Percentiles rank a stretch among this genome's conserved stretches.
Evolutionary conservation across 1,140 invertebrate genomes (phyloP).

Genomic region (Chironomus striatipennis): DNA sequence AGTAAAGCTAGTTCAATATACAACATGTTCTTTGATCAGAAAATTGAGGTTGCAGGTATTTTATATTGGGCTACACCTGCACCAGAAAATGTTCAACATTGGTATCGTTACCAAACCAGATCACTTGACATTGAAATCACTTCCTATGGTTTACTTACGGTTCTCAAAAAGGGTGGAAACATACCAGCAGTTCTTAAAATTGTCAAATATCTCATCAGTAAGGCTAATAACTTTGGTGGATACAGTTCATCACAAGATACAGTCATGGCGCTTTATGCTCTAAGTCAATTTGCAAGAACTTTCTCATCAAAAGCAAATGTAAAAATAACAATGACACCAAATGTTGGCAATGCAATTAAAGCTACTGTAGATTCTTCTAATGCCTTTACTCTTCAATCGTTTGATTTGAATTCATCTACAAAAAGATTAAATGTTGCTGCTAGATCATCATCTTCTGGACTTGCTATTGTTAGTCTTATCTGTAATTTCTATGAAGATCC

Average conservation of each 20-base stretch:
- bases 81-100: constrained; percentile 40
- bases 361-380: constrained; percentile 37
- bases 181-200: constrained; percentile 42
- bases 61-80: not conserved
- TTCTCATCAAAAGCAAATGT: constrained; percentile 31
- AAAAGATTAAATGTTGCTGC: not conserved
- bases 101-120: constrained; percentile 40
- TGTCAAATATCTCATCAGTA: constrained; percentile 60
- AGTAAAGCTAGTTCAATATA: not conserved
- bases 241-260: constrained; percentile 68
- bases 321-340: constrained; percentile 26
- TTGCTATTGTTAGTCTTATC: not conserved
- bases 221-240: constrained; percentile 67
- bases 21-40: not conserved
- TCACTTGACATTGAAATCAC: constrained; percentile 70
- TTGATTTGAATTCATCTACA: constrained; percentile 32
- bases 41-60: not conserved
- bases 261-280: constrained; percentile 53
- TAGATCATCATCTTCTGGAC: not conserved
- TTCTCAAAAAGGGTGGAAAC: constrained; percentile 49
- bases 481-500: constrained; percentile 12
- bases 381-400: constrained; percentile 41
- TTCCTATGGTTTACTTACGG: constrained; percentile 60
- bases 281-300: constrained; percentile 48
- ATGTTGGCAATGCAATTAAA: not conserved